phyloP scores from a whole-genome alignment of 2,888 invertebrate genomes.

The Celastrina argiolus region DNA sequence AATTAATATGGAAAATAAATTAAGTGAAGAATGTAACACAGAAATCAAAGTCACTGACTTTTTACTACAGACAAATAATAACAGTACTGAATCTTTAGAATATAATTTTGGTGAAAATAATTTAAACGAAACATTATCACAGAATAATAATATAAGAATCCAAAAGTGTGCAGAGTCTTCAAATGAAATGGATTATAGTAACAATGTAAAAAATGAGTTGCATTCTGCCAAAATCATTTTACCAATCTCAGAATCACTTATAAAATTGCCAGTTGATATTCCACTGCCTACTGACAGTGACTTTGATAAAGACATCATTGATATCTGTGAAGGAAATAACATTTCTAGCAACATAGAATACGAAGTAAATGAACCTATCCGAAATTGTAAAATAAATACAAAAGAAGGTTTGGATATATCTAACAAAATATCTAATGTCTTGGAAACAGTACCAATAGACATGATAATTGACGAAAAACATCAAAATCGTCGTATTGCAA shows the following conservation, averaged over 20 bases:
- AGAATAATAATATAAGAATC: not conserved
- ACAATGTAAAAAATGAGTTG: not conserved
- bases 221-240: not conserved
- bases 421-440: not conserved
- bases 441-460: not conserved
- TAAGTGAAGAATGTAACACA: not conserved
- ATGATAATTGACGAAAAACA: not conserved
- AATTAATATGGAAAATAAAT: not conserved
- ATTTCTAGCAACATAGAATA: not conserved
- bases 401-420: not conserved
- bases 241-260: not conserved
- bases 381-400: not conserved
- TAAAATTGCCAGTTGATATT: not conserved
- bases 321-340: not conserved
- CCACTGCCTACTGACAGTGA: conserved; percentile 10
- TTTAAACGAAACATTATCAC: not conserved
- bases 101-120: not conserved
- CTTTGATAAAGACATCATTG: not conserved
- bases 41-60: not conserved
- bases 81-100: not conserved
- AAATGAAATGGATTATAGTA: not conserved
- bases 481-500: too few species aligned
- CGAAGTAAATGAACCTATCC: not conserved
- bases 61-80: not conserved
- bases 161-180: not conserved